phyloP scores from a whole-genome alignment of 1,140 invertebrate species.

The Megathymus violae region DNA sequence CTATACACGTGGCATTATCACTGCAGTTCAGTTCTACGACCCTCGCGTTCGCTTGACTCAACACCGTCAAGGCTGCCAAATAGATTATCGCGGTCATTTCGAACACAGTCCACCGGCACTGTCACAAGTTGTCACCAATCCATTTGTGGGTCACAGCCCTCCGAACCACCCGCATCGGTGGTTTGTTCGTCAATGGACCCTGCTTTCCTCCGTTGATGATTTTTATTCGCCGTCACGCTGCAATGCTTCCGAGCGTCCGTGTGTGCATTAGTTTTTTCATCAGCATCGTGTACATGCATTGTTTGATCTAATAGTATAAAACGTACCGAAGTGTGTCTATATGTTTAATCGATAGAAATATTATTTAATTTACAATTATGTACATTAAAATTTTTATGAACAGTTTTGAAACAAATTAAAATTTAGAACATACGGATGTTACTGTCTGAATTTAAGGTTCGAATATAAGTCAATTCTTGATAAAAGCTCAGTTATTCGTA shows the following conservation, averaged over 20 bases:
- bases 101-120: constrained; percentile 68
- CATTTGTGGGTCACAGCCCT: constrained; percentile 71
- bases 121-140: constrained; percentile 68
- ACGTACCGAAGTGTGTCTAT: not conserved
- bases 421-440: no score
- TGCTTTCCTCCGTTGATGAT: constrained; percentile 58
- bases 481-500: no score
- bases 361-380: no score
- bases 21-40: constrained; percentile 73
- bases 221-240: constrained; percentile 80
- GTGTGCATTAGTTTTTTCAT: constrained; percentile 66
- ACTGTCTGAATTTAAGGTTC: no score
- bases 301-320: constrained; percentile 44
- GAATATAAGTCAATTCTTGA: no score
- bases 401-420: no score
- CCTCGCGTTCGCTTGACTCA: constrained; percentile 54
- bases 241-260: constrained; percentile 50
- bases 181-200: constrained; percentile 71
- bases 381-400: no score
- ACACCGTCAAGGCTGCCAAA: constrained; percentile 57
- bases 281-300: constrained; percentile 52
- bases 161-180: constrained; percentile 65
- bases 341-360: no score
- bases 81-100: constrained; percentile 70
- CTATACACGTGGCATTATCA: constrained; percentile 82